A percentile compares a stretch with the other conserved stretches of the same genome.
Evolutionary conservation across 2,888 invertebrate genomes (phyloP).

Genomic region (Drosophila birchii): DNA sequence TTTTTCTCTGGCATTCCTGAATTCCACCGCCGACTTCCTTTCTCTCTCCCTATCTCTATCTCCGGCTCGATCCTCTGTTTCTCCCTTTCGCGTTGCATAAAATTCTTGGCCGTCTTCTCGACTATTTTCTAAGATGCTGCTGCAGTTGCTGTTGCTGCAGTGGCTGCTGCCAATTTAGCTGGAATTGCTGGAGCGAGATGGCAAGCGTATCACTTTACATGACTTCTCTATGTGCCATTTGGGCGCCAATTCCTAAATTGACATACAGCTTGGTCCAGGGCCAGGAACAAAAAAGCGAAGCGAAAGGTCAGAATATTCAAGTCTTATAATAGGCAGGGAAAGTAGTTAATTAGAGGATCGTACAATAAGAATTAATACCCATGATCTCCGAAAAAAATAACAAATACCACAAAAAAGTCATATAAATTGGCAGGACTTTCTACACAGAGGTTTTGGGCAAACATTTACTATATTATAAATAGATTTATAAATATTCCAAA

Average conservation of each 20-base stretch:
- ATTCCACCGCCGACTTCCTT: conserved; percentile 41
- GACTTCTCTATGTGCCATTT: conserved; percentile 78
- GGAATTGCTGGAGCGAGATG: conserved; percentile 57
- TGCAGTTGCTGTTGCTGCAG: conserved; percentile 26
- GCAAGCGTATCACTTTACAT: conserved; percentile 72
- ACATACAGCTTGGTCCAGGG: conserved; percentile 49
- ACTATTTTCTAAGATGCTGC: conserved; percentile 70
- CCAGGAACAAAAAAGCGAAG: conserved; percentile 31
- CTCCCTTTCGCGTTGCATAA: conserved; percentile 38
- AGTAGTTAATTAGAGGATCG: conserved; percentile 21
- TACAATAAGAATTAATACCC: too few species aligned
- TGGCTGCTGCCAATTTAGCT: conserved; percentile 50
- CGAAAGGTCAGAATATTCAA: conserved; percentile 30
- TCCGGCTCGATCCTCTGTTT: conserved; percentile 23
- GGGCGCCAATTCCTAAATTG: conserved; percentile 76
- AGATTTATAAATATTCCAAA: not conserved
- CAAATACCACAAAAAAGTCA: not conserved
- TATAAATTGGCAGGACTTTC: not conserved
- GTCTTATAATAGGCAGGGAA: not conserved
- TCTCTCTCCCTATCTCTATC: conserved; percentile 14
- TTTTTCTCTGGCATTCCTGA: conserved; percentile 69
- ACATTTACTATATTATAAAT: not conserved
- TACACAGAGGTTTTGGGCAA: not conserved
- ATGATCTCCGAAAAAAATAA: not conserved
- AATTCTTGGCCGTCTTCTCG: conserved; percentile 63